Evolutionary conservation across 2,888 invertebrate genomes (phyloP).

Genomic region (Strigamia transsilvanica): DNA sequence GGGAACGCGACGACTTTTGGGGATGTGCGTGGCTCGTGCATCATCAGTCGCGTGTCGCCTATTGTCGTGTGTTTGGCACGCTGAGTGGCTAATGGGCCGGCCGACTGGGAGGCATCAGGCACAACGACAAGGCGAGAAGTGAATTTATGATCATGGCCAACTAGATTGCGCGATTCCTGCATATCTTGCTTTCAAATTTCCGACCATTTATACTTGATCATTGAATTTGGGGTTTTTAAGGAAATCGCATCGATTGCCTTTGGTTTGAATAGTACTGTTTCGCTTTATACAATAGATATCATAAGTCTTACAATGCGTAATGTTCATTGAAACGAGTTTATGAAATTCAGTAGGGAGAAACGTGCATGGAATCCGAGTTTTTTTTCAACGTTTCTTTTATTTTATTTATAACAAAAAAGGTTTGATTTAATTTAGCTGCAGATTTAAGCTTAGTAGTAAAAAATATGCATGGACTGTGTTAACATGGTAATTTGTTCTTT

Average conservation of each 20-base stretch:
- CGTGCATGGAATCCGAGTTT: neutral
- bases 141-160: conserved; percentile 42
- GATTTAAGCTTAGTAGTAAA: neutral
- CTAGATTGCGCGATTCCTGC: conserved; percentile 27
- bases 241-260: neutral
- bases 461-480: conserved; percentile 29
- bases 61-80: conserved; percentile 49
- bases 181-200: conserved; percentile 28
- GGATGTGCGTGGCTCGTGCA: conserved; percentile 42
- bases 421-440: conserved; percentile 29
- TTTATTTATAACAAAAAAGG: neutral
- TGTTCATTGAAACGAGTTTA: neutral
- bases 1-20: conserved; percentile 49
- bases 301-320: neutral
- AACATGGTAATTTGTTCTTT: conserved; percentile 44
- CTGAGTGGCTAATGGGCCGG: conserved; percentile 49
- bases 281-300: neutral
- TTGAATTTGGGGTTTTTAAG: conserved; percentile 11
- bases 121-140: conserved; percentile 39
- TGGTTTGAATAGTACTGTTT: neutral
- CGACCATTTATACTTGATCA: neutral
- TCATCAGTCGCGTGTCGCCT: conserved; percentile 49
- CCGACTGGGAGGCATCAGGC: conserved; percentile 42
- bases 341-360: neutral
- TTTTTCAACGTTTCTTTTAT: neutral